Percentiles rank a stretch among this genome's conserved stretches.
Conservation (phyloP, 1,140 invertebrate species). For the Drosophila rufa region DNA sequence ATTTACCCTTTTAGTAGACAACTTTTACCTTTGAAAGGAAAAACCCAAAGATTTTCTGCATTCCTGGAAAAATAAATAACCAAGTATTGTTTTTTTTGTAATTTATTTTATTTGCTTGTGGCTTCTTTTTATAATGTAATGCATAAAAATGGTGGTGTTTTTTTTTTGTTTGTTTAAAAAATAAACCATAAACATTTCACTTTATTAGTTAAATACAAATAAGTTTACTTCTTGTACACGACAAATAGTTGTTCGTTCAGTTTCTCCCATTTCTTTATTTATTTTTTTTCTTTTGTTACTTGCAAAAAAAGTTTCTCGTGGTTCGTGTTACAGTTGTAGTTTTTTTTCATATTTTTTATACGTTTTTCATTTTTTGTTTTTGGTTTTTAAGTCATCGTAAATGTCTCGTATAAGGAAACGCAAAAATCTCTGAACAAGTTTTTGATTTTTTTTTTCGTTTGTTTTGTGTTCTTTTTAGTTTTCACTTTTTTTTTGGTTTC, state of each 20-base stretch:
- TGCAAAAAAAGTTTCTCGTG: conserved; percentile 49
- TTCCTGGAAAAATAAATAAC: neutral
- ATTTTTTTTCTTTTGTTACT: conserved; percentile 23
- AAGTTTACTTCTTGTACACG: conserved; percentile 76
- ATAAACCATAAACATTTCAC: conserved; percentile 77
- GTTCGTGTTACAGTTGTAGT: conserved; percentile 32
- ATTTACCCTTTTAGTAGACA: neutral
- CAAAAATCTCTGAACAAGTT: conserved; percentile 76
- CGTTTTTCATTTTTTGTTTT: conserved; percentile 1
- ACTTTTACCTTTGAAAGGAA: too few species aligned
- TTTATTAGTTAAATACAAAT: conserved; percentile 80
- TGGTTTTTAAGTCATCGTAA: conserved; percentile 40
- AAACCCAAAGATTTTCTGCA: neutral
- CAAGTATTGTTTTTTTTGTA: neutral
- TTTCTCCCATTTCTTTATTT: conserved; percentile 30
- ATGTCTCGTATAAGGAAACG: conserved; percentile 73
- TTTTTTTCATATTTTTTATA: conserved; percentile 13
- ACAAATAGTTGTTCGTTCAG: conserved; percentile 69
- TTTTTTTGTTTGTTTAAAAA: conserved; percentile 55
- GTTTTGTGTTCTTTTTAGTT: conserved; percentile 31
- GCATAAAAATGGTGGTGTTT: conserved; percentile 76
- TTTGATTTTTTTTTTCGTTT: conserved; percentile 53
- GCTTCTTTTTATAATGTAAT: conserved; percentile 68
- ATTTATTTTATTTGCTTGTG: conserved; percentile 69
- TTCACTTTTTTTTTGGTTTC: conserved; percentile 57